Evolutionary conservation across 2,888 invertebrate genomes (phyloP).

Genomic region (Hypomecis atomaria): DNA sequence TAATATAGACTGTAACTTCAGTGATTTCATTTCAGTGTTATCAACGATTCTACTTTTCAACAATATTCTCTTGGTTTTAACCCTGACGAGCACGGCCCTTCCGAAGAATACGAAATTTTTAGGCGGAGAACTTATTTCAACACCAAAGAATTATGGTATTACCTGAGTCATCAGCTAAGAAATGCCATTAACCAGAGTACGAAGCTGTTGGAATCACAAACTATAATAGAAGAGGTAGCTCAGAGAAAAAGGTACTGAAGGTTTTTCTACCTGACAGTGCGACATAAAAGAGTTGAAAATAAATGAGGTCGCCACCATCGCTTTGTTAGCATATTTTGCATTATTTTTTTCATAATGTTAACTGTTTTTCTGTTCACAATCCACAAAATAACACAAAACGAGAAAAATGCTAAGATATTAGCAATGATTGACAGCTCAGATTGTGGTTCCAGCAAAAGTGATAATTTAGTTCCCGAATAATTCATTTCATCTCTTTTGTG

Average conservation of each 20-base stretch:
- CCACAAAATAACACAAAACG: no score
- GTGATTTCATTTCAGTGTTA: neutral
- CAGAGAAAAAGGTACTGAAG: conserved; percentile 1
- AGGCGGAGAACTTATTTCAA: neutral
- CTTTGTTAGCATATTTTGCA: no score
- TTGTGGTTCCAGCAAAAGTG: no score
- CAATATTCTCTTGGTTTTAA: neutral
- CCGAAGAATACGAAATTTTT: neutral
- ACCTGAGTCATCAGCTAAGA: neutral
- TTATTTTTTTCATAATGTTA: no score
- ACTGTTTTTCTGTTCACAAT: no score
- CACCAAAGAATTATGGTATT: conserved; percentile 3
- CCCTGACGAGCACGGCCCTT: neutral
- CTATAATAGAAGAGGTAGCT: neutral
- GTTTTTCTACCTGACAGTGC: neutral
- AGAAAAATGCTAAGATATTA: no score
- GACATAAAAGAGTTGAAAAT: no score
- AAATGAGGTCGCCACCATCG: no score
- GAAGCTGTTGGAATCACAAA: neutral
- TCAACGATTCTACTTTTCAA: neutral
- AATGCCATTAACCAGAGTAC: neutral
- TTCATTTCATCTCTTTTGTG: no score
- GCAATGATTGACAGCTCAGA: no score
- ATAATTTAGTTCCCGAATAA: no score
- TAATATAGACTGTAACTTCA: no score